Evolutionary conservation across 2,113 vertebrate genomes (phyloP).

Genomic region (Labeo rohita): DNA sequence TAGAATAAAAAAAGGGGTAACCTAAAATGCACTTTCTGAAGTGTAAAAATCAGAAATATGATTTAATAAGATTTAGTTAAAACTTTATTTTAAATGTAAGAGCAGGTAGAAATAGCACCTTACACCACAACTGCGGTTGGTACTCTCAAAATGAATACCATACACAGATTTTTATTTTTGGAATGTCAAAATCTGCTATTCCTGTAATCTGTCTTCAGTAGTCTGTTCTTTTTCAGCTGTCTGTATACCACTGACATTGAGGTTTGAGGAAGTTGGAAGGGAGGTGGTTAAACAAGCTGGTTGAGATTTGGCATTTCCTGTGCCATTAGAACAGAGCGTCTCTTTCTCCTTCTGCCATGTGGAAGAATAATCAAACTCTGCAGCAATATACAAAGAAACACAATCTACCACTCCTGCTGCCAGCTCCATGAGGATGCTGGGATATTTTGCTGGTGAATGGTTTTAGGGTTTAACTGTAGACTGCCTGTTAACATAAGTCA

Average conservation of each 20-base stretch:
- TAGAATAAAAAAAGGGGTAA: not conserved
- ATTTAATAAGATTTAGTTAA: not conserved
- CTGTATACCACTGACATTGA: not conserved
- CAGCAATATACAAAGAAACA: slow-evolving; percentile 39
- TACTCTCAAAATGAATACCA: not conserved
- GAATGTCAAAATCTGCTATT: not conserved
- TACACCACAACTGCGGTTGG: not conserved
- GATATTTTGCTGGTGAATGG: slow-evolving; percentile 2
- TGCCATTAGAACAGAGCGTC: slow-evolving; percentile 44
- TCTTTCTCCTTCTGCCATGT: slow-evolving; percentile 50
- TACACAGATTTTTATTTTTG: not conserved
- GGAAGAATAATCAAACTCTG: slow-evolving; percentile 46
- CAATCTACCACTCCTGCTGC: slow-evolving; percentile 7
- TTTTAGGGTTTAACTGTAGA: slow-evolving; percentile 16
- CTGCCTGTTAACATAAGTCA: not conserved
- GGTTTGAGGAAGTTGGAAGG: not conserved
- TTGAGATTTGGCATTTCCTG: slow-evolving; percentile 55
- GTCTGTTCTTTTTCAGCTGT: slow-evolving; percentile 4
- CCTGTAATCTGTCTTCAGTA: slow-evolving; percentile 1
- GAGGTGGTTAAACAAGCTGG: slow-evolving; percentile 3
- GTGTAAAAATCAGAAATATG: not conserved
- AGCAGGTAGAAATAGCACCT: too few species aligned
- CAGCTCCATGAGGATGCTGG: not conserved
- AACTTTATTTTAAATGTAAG: too few species aligned
- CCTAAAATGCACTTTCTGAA: not conserved